These are phyloP conservation scores for Crossaster papposus DNA, from an alignment of 53 echinoderm and acorn worm genomes.

Conservation along the genomic window DNA sequence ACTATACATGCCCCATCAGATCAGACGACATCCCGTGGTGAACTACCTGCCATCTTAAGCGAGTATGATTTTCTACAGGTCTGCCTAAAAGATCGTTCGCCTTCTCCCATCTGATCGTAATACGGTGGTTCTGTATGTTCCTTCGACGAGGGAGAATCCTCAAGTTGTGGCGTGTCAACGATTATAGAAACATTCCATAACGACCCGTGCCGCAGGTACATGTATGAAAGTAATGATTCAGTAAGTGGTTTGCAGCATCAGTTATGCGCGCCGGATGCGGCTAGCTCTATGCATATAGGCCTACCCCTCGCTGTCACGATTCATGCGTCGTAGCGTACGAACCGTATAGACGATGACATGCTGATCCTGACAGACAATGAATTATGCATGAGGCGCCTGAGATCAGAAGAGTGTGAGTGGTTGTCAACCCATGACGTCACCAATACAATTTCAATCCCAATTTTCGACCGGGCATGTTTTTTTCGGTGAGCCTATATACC, in stretches of 20 bases:
- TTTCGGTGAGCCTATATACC: too few species aligned
- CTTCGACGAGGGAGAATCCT: background rate
- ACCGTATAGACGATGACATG: too few species aligned
- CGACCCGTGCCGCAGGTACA: background rate
- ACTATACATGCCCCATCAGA: background rate
- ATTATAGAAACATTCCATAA: background rate
- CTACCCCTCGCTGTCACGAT: background rate
- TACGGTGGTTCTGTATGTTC: background rate
- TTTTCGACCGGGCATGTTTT: too few species aligned
- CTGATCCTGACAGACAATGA: too few species aligned
- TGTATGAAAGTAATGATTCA: background rate
- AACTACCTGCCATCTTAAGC: background rate
- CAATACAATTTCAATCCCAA: too few species aligned
- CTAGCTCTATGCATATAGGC: background rate
- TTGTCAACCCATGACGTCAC: too few species aligned
- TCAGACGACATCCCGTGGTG: background rate
- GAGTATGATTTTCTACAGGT: background rate
- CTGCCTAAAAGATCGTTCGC: background rate
- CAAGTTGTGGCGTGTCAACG: background rate
- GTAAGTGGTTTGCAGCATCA: background rate
- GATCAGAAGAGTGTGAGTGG: too few species aligned
- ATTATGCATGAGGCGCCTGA: too few species aligned
- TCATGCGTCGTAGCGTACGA: background rate
- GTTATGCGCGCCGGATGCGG: background rate
- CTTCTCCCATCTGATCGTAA: background rate